These are phyloP conservation scores for Spondyliosoma cantharus DNA, from an alignment of 2,797 vertebrate genomes.

Conservation along the genomic window DNA sequence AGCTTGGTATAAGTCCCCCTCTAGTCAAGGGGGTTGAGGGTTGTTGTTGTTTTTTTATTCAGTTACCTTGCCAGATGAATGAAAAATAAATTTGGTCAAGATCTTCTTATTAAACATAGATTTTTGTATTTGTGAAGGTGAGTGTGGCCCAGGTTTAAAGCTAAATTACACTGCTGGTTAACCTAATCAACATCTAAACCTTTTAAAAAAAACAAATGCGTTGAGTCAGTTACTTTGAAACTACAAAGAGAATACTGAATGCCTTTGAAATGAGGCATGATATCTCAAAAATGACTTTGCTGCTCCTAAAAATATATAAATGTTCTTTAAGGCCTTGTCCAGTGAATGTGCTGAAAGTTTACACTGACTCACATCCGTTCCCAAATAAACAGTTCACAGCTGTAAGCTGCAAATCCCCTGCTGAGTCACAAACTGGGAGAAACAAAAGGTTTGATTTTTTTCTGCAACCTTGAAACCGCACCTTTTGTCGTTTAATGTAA, in stretches of 20 bases:
- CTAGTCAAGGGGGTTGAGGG: not conserved
- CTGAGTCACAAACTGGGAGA: conserved; percentile 43
- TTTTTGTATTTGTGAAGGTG: not conserved
- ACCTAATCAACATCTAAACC: not conserved
- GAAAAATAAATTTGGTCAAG: not conserved
- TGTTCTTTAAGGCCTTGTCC: conserved; percentile 3
- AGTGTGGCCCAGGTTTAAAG: not conserved
- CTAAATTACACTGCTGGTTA: not conserved
- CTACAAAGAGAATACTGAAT: not conserved
- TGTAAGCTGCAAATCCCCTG: conserved; percentile 18
- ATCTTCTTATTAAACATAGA: not conserved
- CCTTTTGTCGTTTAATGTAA: conserved; percentile 69
- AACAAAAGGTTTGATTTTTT: conserved; percentile 1
- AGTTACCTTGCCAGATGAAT: not conserved
- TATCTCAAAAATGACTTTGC: not conserved
- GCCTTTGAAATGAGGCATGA: conserved; percentile 7
- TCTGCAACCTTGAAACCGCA: conserved; percentile 11
- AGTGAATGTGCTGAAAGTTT: conserved; percentile 11
- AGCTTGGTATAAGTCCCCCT: not conserved
- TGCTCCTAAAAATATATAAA: conserved; percentile 11
- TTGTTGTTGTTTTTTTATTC: not conserved
- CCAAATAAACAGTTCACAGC: conserved; percentile 36
- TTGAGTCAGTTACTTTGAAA: not conserved
- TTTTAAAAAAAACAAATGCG: not conserved
- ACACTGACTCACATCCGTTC: conserved; percentile 31